Evolutionary conservation across 2,888 invertebrate genomes (phyloP).

Genomic region (Marronus borbonicus): DNA sequence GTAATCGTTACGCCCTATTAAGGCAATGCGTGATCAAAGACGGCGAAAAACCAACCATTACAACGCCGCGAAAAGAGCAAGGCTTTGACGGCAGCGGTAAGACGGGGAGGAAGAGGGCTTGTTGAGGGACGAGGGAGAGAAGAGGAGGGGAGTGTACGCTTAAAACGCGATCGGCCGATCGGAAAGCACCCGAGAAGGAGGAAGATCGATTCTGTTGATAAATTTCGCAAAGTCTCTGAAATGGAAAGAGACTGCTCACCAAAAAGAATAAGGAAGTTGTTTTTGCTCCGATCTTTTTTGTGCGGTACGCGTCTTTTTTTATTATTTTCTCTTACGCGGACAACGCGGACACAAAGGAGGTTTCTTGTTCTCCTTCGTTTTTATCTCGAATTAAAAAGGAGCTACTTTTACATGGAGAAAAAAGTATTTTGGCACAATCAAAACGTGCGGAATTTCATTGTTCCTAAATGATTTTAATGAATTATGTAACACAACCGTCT

Average conservation of each 20-base stretch:
- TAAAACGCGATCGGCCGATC: conserved; percentile 17
- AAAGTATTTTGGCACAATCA: too few species aligned
- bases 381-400: background rate
- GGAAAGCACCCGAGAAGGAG: background rate
- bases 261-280: conserved; percentile 20
- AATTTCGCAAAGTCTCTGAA: conserved; percentile 26
- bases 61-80: conserved; percentile 27
- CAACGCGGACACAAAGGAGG: conserved; percentile 6
- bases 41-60: conserved; percentile 41
- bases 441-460: background rate
- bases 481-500: too few species aligned
- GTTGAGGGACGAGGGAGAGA: conserved; percentile 6
- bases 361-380: background rate
- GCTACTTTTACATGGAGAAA: background rate
- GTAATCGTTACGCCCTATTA: conserved; percentile 50
- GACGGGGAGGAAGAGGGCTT: conserved; percentile 10
- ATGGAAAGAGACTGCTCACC: conserved; percentile 3
- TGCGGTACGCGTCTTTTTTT: background rate
- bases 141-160: background rate
- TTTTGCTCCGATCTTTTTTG: background rate
- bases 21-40: conserved; percentile 49
- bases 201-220: conserved; percentile 31
- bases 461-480: too few species aligned
- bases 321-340: background rate
- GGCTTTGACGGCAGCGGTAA: conserved; percentile 3